Base-by-base conservation (phyloP, 2,113 vertebrate species). In the Columbina picui region DNA sequence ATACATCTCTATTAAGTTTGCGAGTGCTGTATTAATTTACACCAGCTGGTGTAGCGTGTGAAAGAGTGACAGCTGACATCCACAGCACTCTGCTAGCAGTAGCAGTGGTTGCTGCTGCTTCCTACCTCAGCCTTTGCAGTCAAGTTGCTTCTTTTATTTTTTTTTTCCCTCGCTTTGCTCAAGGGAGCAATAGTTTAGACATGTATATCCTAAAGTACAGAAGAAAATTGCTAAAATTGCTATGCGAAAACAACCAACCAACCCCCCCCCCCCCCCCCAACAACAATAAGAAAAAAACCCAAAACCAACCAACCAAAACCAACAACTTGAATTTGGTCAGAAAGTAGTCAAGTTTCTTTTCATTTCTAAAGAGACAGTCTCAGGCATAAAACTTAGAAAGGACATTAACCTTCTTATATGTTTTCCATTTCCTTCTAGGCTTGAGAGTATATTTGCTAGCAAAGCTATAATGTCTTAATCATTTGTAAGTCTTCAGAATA, bases 371-470 rank as follows among this genome's bases (percentile, higher is more conserved):
- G 39, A 65, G 59, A 59, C 0, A 60, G 30, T 65, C 38, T 92
- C 82, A 61, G 15, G 56, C 94, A 47, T 70, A 84, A 93, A 93
- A 86, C 55, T 84, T 61, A 79, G 73, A 70, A 90, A 57, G 55
- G 41, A 81, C 74, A 76, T 84, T 64, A 89, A 38, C 16, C 32
- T 86, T 55, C 43, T 84, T 65, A 25, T 18, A 9, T 38, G n/a
- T 84, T 93, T 96, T 78, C 77, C 34, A n/a, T 80, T 94, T 82
- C 22, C 34, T 74, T 55, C 2, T 2, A 32, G 50, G 38, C 57
- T 32, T 84, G 29, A 87, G 21, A 55, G 43, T 43, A 36, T 59
- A 87, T 68, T 75, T 89, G 26, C 30, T 60, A 36, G 14, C 38
- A 25, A 20, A 59, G 38, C 26, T 38, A 25, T 55, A 52, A 47